Percentiles rank a stretch among this genome's conserved stretches.
Conservation (phyloP, 2,797 vertebrate genomes). For the Emydoidea blandingii region DNA sequence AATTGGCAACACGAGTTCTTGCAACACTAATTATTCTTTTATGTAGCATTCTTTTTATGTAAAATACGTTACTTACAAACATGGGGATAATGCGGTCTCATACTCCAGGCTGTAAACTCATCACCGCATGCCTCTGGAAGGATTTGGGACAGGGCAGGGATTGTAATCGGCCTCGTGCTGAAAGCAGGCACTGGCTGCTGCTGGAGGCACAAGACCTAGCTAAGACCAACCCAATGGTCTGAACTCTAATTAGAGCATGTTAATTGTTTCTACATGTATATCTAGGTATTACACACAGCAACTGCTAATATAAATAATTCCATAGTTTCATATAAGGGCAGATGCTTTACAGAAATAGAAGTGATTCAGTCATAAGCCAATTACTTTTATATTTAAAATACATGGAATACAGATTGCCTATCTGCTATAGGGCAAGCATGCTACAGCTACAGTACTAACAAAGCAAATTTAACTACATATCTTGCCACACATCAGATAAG, state of each 20-base stretch:
- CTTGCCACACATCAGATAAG: background rate
- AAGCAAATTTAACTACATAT: background rate
- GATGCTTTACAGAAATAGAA: background rate
- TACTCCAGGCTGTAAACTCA: constrained; percentile 5
- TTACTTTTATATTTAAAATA: constrained; percentile 2
- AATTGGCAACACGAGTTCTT: background rate
- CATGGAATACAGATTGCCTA: rapidly evolving
- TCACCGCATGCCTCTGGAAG: background rate
- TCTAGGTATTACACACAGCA: background rate
- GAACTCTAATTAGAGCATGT: rapidly evolving
- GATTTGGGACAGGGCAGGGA: background rate
- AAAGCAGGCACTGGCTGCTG: background rate
- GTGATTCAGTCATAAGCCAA: background rate
- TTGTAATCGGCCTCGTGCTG: too few relatives aligned
- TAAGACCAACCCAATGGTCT: background rate
- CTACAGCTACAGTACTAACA: background rate
- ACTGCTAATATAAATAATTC: background rate
- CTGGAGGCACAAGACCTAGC: background rate
- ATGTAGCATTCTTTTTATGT: constrained; percentile 27
- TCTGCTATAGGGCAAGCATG: rapidly evolving
- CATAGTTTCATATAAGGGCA: constrained; percentile 5
- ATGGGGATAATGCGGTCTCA: background rate
- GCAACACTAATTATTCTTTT: constrained; percentile 59
- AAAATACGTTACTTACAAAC: background rate
- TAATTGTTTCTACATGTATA: background rate